Percentiles rank a stretch among this genome's conserved stretches.
Conservation (phyloP, 2,797 vertebrate species). For the Odontamblyopus rebecca region DNA sequence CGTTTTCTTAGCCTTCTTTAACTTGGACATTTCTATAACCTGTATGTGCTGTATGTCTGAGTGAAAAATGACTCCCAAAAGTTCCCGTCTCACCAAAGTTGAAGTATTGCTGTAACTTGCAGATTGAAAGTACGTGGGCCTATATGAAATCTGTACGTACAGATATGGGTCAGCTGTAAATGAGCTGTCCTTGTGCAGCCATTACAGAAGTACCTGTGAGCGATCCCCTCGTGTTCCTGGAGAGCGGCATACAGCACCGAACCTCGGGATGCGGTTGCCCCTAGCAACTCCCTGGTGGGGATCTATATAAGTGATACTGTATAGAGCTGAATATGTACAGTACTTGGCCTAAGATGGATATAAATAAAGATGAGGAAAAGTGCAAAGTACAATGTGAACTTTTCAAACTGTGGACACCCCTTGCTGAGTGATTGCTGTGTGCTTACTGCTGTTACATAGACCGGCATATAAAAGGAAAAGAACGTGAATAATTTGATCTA, state of each 20-base stretch:
- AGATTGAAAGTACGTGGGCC: background rate
- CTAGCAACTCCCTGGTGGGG: conserved; percentile 51
- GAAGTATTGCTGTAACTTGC: background rate
- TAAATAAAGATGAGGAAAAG: conserved; percentile 42
- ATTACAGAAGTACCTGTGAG: conserved; percentile 46
- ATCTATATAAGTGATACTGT: conserved; percentile 48
- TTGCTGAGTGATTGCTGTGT: background rate
- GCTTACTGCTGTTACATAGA: background rate
- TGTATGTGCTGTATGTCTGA: background rate
- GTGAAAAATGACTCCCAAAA: background rate
- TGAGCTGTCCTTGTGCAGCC: conserved; percentile 34
- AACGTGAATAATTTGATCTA: background rate
- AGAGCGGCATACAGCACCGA: conserved; percentile 23
- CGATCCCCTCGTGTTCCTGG: conserved; percentile 32
- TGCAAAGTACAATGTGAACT: conserved; percentile 27
- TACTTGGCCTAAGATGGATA: conserved; percentile 21
- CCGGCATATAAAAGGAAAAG: background rate
- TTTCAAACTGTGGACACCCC: conserved; percentile 22
- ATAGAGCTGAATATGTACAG: conserved; percentile 15
- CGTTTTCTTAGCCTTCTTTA: background rate
- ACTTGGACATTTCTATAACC: background rate
- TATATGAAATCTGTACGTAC: background rate
- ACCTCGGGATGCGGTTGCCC: conserved; percentile 33
- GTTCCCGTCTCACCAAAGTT: background rate
- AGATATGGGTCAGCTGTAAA: conserved; percentile 43